Percentiles rank a stretch among this genome's conserved stretches.
These are phyloP conservation scores for Agriopis aurantiaria DNA, from an alignment of 2,888 invertebrate genomes.

Conservation along the genomic window DNA sequence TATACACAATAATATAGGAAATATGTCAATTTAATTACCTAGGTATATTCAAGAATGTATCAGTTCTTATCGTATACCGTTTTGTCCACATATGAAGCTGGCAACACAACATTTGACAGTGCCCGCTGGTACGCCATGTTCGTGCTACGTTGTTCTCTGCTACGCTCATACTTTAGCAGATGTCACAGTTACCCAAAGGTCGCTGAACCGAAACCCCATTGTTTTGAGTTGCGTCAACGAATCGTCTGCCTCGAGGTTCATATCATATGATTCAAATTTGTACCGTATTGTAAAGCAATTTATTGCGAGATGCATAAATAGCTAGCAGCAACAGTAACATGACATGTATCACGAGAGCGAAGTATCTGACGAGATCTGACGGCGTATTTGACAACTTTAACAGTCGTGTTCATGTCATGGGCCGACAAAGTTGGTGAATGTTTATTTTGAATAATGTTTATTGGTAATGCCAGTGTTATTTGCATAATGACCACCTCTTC, in stretches of 20 bases:
- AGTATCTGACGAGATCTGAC: conserved; percentile 52
- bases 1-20: too few species aligned
- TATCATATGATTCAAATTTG: conserved; percentile 73
- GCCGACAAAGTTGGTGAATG: conserved; percentile 15
- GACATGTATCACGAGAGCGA: conserved; percentile 53
- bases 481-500: conserved; percentile 4
- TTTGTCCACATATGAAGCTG: not conserved
- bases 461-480: conserved; percentile 6
- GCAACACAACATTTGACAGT: conserved; percentile 24
- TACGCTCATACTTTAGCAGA: conserved; percentile 80
- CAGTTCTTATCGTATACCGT: too few species aligned
- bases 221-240: conserved; percentile 82
- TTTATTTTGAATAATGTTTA: conserved; percentile 16
- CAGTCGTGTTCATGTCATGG: conserved; percentile 17
- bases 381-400: conserved; percentile 36
- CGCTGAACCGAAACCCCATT: conserved; percentile 82
- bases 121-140: conserved; percentile 59
- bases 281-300: conserved; percentile 70
- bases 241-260: conserved; percentile 75
- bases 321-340: conserved; percentile 60
- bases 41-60: too few species aligned
- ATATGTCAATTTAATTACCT: too few species aligned
- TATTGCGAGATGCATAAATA: conserved; percentile 71
- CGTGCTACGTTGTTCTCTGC: conserved; percentile 58
- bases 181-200: conserved; percentile 83